Evolutionary conservation across 2,797 vertebrate species (phyloP), one percentile per base, ranked within the genome.

Genomic region (Macroramphosus scolopax): DNA sequence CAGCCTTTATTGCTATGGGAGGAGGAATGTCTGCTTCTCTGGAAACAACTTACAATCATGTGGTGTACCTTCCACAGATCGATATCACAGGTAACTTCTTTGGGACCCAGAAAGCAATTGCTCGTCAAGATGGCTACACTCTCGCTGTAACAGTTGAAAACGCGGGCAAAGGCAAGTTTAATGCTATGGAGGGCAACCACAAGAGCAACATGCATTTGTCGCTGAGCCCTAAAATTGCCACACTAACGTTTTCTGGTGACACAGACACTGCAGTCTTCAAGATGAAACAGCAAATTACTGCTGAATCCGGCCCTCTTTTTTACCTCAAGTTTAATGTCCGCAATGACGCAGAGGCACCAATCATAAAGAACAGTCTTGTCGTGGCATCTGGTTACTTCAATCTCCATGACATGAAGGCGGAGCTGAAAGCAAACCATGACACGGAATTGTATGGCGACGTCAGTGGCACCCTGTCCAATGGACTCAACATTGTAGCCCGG

Each of bases 391-490:
- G 91, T 63, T 59, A 58, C 10, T 89, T 47, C 36, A 77, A 78
- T 3, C 70, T 95, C 37, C 38, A 53, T 62, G 85, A 90, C 32
- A 55, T 91, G 83, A 93, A 89, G 75, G 43, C 81, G 39, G 88
- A 93, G 61, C 30, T 96, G 17, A 90, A 76, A 14, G 92, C 82
- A 51, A 85, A 72, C 55, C 94, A 97, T 64, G 75, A 88, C 43
- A 87, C 93, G 60, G 89, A 91, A 24, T 72, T 96, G 34, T 64
- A 47, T 66, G 93, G 93, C 48, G 46, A 32, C 46, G 41, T 93
- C 36, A 88, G 62, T 71, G 95, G 93, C 70, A 87, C 63, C 49
- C 31, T 96, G 51, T 91, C 84, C 64, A 97, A 95, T 66, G 81
- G 72, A 7, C 4, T 95, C 42, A 83, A 76, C 44, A 17, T 94